Percentiles rank a stretch among this genome's conserved stretches.
These are phyloP conservation scores for Deroplatys truncata DNA, from an alignment of 2,888 invertebrate species.

Conservation along the genomic window DNA sequence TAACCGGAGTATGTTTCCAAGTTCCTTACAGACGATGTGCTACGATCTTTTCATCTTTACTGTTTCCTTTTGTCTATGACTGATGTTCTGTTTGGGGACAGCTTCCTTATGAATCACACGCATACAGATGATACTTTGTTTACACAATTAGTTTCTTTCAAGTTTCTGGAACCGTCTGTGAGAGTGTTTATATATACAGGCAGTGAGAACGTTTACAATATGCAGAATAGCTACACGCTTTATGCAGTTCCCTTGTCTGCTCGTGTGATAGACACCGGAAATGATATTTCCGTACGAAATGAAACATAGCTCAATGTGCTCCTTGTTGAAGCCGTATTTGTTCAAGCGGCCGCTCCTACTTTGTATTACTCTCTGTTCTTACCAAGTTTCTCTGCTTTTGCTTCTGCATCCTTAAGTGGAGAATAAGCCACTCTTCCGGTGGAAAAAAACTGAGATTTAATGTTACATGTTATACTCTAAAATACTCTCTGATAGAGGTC, in stretches of 20 bases:
- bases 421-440: too few species aligned
- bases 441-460: too few species aligned
- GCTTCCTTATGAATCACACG: not conserved
- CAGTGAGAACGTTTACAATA: not conserved
- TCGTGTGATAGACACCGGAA: not conserved
- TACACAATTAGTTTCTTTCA: not conserved
- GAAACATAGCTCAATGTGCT: not conserved
- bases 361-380: not conserved
- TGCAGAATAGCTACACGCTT: not conserved
- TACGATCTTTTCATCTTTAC: not conserved
- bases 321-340: not conserved
- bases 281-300: not conserved
- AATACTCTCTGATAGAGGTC: too few species aligned
- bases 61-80: not conserved
- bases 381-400: not conserved
- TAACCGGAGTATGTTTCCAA: not conserved
- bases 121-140: not conserved
- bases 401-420: too few species aligned
- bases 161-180: not conserved
- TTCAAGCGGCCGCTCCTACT: not conserved
- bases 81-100: not conserved
- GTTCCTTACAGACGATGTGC: not conserved
- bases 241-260: not conserved
- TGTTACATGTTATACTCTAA: too few species aligned
- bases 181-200: not conserved